Conservation (phyloP, 2,113 vertebrate genomes). For the Lycaon pictus region DNA sequence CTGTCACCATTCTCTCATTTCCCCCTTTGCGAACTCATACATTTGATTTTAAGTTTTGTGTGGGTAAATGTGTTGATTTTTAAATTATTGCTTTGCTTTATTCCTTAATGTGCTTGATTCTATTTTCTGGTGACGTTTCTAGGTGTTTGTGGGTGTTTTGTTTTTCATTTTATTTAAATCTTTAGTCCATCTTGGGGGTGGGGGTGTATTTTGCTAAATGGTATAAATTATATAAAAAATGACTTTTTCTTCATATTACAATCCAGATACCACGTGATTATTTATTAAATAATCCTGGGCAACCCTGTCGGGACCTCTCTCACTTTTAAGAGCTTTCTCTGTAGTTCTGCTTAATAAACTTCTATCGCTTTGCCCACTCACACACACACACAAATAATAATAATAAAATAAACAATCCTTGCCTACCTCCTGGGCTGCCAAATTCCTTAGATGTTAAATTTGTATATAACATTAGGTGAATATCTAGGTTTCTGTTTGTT, state of each 20-base stretch:
- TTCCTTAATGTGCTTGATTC: slow-evolving; percentile 3
- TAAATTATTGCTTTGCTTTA: neutral
- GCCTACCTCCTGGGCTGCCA: neutral
- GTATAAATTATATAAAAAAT: neutral
- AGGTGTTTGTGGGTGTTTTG: neutral
- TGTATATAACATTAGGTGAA: neutral
- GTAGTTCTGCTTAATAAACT: no score
- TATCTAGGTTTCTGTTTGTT: neutral
- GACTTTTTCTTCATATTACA: neutral
- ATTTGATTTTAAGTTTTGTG: neutral
- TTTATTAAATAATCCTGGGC: neutral
- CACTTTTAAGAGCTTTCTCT: no score
- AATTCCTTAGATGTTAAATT: neutral
- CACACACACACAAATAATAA: no score
- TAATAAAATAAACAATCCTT: neutral
- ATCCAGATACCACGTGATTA: neutral
- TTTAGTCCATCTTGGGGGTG: neutral
- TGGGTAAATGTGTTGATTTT: neutral
- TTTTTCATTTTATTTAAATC: neutral
- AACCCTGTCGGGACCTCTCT: no score
- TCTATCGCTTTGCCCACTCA: no score
- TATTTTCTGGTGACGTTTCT: neutral
- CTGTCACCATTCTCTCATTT: fast-evolving
- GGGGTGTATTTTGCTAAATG: neutral
- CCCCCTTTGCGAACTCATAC: neutral